A percentile compares a stretch with the other conserved stretches of the same genome.
Conservation (phyloP, 2,888 invertebrate species). For the Deilephila porcellus region DNA sequence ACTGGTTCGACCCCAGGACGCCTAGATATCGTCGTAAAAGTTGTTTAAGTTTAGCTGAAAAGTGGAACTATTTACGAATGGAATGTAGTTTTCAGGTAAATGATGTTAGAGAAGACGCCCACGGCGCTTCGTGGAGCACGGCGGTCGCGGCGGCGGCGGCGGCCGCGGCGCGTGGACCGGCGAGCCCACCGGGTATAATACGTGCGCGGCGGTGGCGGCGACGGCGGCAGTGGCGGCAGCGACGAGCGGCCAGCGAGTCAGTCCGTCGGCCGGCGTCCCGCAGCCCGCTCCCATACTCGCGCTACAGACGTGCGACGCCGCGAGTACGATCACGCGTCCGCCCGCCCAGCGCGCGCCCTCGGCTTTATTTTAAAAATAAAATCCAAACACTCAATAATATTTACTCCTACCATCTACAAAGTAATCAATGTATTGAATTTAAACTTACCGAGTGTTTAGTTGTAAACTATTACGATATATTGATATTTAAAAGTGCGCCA, state of each 20-base stretch:
- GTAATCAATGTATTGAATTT: conserved; percentile 31
- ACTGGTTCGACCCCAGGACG: background rate
- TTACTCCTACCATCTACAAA: conserved; percentile 36
- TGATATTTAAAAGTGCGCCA: conserved; percentile 35
- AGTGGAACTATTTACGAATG: background rate
- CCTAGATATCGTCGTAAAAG: background rate
- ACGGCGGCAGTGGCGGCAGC: conserved; percentile 47
- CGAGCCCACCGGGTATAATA: background rate
- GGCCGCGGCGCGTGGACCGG: conserved; percentile 29
- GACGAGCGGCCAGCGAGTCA: conserved; percentile 46
- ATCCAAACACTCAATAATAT: conserved; percentile 35
- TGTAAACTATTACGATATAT: background rate
- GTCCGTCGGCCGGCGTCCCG: conserved; percentile 57
- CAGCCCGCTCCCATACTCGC: conserved; percentile 52
- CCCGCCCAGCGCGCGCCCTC: conserved; percentile 52
- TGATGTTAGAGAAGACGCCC: conserved; percentile 42
- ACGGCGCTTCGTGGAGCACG: conserved; percentile 43
- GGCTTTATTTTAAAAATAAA: conserved; percentile 43
- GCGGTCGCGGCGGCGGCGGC: conserved; percentile 34
- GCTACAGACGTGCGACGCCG: conserved; percentile 45
- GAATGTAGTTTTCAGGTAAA: conserved; percentile 35
- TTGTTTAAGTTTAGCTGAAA: conserved; percentile 27
- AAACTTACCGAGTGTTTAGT: conserved; percentile 15
- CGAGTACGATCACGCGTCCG: conserved; percentile 52
- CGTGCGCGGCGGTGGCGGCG: conserved; percentile 39